Evolutionary conservation across 2,113 vertebrate genomes (phyloP).

Genomic region (Canis aureus): DNA sequence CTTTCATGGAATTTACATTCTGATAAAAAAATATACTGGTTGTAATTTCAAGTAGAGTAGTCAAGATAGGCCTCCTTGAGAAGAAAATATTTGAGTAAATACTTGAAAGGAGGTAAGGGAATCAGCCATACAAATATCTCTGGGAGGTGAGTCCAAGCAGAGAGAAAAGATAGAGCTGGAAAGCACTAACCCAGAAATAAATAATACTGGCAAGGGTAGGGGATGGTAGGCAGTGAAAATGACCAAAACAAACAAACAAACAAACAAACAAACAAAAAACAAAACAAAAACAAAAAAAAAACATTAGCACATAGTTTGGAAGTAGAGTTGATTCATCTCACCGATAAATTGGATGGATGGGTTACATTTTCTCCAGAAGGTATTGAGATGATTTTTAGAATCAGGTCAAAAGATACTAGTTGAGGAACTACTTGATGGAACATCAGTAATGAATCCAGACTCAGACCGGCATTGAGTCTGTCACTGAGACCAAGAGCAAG

Average conservation of each 20-base stretch:
- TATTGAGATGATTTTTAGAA: not conserved
- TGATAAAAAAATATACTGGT: not conserved
- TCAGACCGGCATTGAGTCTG: not conserved
- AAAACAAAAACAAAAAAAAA: no score
- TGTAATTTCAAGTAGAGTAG: not conserved
- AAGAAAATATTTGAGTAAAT: not conserved
- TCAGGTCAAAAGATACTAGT: not conserved
- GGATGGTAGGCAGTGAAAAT: not conserved
- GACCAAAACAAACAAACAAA: no score
- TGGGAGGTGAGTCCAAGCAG: not conserved
- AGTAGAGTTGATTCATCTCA: not conserved
- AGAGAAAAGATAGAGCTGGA: not conserved
- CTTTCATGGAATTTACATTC: not conserved
- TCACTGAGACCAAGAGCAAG: not conserved
- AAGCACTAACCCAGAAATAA: not conserved
- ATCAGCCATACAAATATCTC: not conserved
- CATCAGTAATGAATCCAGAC: not conserved
- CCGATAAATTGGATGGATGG: not conserved
- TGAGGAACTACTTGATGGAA: not conserved
- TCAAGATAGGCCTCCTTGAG: not conserved
- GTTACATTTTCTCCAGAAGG: not conserved
- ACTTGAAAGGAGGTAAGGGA: not conserved
- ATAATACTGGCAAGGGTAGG: rapidly evolving
- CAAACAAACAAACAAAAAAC: no score
- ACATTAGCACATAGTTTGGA: not conserved